Percentiles rank a stretch among this genome's conserved stretches.
These are phyloP conservation scores for Oeneis ivallda DNA, from an alignment of 2,888 invertebrate genomes.

Conservation along the genomic window DNA sequence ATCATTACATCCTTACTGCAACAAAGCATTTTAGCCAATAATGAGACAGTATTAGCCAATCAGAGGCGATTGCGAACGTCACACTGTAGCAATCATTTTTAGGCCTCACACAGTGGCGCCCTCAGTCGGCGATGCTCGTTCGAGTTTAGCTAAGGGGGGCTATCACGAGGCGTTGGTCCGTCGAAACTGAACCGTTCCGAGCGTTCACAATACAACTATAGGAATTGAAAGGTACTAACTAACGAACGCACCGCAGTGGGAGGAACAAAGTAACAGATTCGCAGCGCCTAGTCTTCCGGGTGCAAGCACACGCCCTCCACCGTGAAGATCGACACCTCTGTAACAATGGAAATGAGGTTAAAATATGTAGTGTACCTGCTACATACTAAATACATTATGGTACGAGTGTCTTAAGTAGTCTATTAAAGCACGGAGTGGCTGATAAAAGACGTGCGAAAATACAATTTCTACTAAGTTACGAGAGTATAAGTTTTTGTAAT, in stretches of 20 bases:
- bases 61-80: too few relatives aligned
- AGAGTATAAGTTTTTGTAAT: too few relatives aligned
- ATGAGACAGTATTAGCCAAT: too few relatives aligned
- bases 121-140: slow-evolving; percentile 17
- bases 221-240: slow-evolving; percentile 69
- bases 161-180: slow-evolving; percentile 72
- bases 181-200: slow-evolving; percentile 61
- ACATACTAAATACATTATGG: too few relatives aligned
- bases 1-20: too few relatives aligned
- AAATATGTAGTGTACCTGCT: background rate
- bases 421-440: too few relatives aligned
- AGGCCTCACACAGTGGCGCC: background rate
- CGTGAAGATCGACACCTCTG: slow-evolving; percentile 97
- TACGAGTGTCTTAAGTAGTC: too few relatives aligned
- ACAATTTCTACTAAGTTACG: too few relatives aligned
- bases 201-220: slow-evolving; percentile 59
- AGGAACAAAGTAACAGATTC: slow-evolving; percentile 51
- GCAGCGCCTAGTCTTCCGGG: slow-evolving; percentile 81
- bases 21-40: too few relatives aligned
- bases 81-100: too few relatives aligned
- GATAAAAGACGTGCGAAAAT: too few relatives aligned
- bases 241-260: slow-evolving; percentile 43
- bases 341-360: slow-evolving; percentile 60
- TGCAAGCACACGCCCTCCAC: slow-evolving; percentile 95
- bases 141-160: slow-evolving; percentile 51